These are phyloP conservation scores for Anticlea derivata DNA, from an alignment of 2,888 invertebrate genomes.

Conservation along the genomic window DNA sequence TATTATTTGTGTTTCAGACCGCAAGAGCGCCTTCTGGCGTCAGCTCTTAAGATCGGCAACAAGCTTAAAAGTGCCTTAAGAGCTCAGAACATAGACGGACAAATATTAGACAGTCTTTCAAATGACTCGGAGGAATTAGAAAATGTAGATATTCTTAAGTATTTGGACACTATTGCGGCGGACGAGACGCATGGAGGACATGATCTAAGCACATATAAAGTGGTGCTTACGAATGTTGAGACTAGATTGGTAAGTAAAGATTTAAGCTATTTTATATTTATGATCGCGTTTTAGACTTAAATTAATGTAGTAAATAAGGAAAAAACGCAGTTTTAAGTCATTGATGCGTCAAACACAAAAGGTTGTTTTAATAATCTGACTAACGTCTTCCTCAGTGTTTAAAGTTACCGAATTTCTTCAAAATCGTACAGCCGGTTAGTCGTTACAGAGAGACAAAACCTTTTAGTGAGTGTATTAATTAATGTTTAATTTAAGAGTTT, in stretches of 20 bases:
- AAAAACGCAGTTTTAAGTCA: no score
- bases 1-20: conserved; percentile 47
- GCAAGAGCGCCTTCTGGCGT: conserved; percentile 58
- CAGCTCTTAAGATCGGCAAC: conserved; percentile 79
- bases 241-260: conserved; percentile 55
- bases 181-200: conserved; percentile 68
- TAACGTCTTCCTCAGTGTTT: no score
- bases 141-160: conserved; percentile 67
- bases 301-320: no score
- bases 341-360: no score
- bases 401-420: no score
- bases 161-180: conserved; percentile 67
- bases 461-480: no score
- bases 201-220: conserved; percentile 68
- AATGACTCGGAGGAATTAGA: conserved; percentile 59
- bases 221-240: conserved; percentile 72
- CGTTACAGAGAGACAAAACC: no score
- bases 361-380: no score
- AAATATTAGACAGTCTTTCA: conserved; percentile 61
- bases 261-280: no score
- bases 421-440: no score
- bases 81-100: conserved; percentile 80
- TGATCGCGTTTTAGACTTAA: no score
- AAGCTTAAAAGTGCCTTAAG: conserved; percentile 86
- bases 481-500: no score